A percentile compares a stretch with the other conserved stretches of the same genome.
phyloP scores from a whole-genome alignment of 2,113 vertebrate genomes.

The Oryzias woworae region DNA sequence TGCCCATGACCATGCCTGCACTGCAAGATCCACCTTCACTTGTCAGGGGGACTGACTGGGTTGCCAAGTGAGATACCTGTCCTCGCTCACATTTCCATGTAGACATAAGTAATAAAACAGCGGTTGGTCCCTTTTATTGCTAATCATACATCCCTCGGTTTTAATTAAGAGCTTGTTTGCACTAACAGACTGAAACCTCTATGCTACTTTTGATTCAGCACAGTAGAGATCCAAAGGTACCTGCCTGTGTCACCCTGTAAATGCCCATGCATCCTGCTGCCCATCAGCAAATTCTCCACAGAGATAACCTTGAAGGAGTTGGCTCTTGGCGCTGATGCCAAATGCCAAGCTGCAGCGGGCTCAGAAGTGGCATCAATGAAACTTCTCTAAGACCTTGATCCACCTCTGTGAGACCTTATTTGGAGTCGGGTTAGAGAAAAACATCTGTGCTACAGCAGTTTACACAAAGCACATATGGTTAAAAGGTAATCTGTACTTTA shows the following conservation, averaged over 20 bases:
- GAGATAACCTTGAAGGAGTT: constrained; percentile 73
- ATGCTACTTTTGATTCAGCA: too few species aligned
- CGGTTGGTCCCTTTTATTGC: constrained; percentile 44
- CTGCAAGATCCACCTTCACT: constrained; percentile 47
- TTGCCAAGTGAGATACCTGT: constrained; percentile 39
- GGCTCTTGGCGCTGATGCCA: constrained; percentile 58
- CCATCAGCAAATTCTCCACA: constrained; percentile 64
- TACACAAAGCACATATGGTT: constrained; percentile 3
- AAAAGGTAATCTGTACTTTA: too few species aligned
- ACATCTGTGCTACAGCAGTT: not conserved
- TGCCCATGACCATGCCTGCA: constrained; percentile 63
- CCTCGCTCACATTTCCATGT: constrained; percentile 45
- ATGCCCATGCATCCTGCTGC: constrained; percentile 45
- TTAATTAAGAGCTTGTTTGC: constrained; percentile 70
- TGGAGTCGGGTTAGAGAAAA: constrained; percentile 28
- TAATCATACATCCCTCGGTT: constrained; percentile 45
- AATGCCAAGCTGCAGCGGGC: constrained; percentile 47
- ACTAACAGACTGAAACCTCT: constrained; percentile 19
- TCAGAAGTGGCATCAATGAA: constrained; percentile 29
- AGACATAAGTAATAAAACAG: constrained; percentile 42
- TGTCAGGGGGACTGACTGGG: constrained; percentile 38
- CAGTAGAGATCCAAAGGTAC: constrained; percentile 31
- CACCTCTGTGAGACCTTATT: constrained; percentile 47
- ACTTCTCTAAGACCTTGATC: constrained; percentile 52
- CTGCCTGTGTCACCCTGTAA: constrained; percentile 36